A percentile compares a stretch with the other conserved stretches of the same genome.
Conservation (phyloP, 1,140 invertebrate genomes). For the Sminthurides bifidus region DNA sequence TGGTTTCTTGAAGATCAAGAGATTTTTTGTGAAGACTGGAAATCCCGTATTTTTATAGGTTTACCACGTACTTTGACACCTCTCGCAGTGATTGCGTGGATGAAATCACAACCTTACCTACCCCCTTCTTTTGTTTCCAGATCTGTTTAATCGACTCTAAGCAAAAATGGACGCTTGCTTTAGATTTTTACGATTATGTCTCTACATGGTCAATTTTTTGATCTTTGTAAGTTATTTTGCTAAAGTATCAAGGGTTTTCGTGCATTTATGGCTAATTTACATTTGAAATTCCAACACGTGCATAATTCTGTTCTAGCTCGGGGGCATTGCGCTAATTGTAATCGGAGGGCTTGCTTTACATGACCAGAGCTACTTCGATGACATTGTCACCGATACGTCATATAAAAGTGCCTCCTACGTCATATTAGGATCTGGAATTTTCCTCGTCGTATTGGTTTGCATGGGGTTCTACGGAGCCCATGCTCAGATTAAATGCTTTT, state of each 20-base stretch:
- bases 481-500: constrained; percentile 77
- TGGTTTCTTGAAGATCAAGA: too few species aligned
- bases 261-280: too few species aligned
- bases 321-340: constrained; percentile 59
- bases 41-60: too few species aligned
- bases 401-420: constrained; percentile 70
- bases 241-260: too few species aligned
- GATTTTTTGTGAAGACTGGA: too few species aligned
- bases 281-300: not conserved
- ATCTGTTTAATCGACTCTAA: too few species aligned
- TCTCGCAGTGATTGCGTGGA: too few species aligned
- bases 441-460: constrained; percentile 64
- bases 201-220: not conserved
- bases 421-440: constrained; percentile 60
- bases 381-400: constrained; percentile 66
- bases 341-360: constrained; percentile 68
- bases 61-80: too few species aligned
- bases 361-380: constrained; percentile 68
- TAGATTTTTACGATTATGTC: not conserved
- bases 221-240: not conserved
- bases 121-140: too few species aligned
- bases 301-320: constrained; percentile 47
- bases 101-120: too few species aligned
- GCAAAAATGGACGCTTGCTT: too few species aligned
- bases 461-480: constrained; percentile 75